Evolutionary conservation across 2,113 vertebrate genomes (phyloP), one percentile per base, ranked within the genome.

Genomic region (Sander vitreus): DNA sequence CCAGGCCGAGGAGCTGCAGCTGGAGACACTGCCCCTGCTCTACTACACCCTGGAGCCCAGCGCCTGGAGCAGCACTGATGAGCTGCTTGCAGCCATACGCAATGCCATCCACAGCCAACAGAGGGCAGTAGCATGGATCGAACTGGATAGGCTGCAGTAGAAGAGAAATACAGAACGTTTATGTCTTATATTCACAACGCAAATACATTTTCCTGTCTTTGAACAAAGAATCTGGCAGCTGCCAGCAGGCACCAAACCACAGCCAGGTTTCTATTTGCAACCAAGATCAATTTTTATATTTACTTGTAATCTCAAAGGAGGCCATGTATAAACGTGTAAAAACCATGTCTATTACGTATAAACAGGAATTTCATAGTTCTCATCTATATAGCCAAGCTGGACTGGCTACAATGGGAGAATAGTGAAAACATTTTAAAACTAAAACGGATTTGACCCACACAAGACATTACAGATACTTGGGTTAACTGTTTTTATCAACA

Each of bases 11-110:
- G 94, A 95, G 89, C 88, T 95, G 77, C 95, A 94, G 91, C 88
- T 96, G 80, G 95, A 96, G 90, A 93, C 83, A 0, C 81, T 96
- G 25, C 94, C 95, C 2, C 62, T 96, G 87, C 89, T 95, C 53
- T 89, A 93, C 89, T 76, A 81, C 86, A 95, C 90, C 5, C 67
- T 96, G 77, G 91, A 95, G 82, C 90, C 94, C 16, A 92, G 53
- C 71, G 55, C 78, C 7, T 96, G 95, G 95, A 94, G 91, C 92
- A 80, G 91, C 92, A 94, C 94, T 0, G 91, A 95, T 2, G 95
- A 96, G 62, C 94, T 96, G 73, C 85, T 96, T 70, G 72, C 71
- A 18, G 85, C 88, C 45, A 85, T 95, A 64, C 65, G 85, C 83
- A 92, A 84, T 13, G 73, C 91, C 60, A 95, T 96, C 62, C 43